phyloP scores from a whole-genome alignment of 2,888 invertebrate species.

The Seira musarum region DNA sequence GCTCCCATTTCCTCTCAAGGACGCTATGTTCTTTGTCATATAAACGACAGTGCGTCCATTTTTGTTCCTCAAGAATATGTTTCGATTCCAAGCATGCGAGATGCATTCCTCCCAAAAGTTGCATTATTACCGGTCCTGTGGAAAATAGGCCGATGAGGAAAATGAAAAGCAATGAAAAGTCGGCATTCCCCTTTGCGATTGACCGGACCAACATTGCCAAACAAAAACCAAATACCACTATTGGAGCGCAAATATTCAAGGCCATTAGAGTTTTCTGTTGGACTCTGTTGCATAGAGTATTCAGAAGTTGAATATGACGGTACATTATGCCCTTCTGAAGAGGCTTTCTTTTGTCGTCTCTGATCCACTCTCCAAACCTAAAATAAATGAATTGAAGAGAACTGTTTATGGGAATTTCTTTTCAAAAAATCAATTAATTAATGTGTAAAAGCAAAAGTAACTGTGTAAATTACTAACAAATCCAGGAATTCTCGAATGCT shows the following conservation, averaged over 20 bases:
- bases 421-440: no score
- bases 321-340: background rate
- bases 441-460: no score
- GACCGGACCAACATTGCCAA: background rate
- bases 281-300: background rate
- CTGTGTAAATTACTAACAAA: background rate
- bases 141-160: background rate
- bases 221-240: background rate
- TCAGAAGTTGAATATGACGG: background rate
- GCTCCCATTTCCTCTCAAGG: constrained; percentile 4
- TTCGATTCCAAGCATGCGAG: background rate
- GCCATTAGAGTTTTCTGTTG: background rate
- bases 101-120: background rate
- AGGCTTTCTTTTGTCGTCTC: background rate
- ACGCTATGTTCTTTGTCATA: background rate
- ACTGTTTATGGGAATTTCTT: no score
- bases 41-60: background rate
- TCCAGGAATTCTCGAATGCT: background rate
- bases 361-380: background rate
- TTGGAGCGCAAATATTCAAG: background rate
- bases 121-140: background rate
- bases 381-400: no score
- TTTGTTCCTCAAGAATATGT: background rate
- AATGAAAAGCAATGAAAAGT: background rate
- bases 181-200: background rate